phyloP scores from a whole-genome alignment of 1,140 invertebrate genomes.

The Diorhabda elongata region DNA sequence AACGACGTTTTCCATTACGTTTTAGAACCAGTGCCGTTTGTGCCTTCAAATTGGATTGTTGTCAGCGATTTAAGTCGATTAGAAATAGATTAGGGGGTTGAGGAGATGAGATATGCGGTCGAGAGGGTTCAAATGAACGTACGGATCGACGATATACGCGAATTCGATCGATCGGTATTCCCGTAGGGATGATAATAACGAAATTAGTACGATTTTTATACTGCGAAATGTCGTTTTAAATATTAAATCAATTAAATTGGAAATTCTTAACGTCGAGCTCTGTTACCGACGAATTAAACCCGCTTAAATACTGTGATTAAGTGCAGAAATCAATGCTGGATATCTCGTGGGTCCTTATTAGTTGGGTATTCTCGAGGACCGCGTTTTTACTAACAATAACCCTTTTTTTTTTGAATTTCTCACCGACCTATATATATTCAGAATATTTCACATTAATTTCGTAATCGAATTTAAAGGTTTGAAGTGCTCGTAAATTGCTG shows the following conservation, averaged over 20 bases:
- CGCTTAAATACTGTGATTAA: too few species aligned
- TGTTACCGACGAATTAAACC: too few species aligned
- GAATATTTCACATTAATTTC: background rate
- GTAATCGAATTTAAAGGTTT: background rate
- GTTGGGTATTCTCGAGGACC: background rate
- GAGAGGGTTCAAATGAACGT: too few species aligned
- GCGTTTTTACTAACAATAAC: background rate
- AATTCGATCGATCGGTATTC: too few species aligned
- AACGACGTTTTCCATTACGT: background rate
- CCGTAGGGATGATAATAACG: too few species aligned
- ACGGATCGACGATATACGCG: too few species aligned
- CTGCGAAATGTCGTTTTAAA: too few species aligned
- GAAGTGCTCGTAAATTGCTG: background rate
- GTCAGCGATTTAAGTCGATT: background rate
- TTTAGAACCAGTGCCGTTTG: too few species aligned
- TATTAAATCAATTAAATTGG: too few species aligned
- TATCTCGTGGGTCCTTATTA: background rate
- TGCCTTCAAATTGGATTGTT: conserved; percentile 8
- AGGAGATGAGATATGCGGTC: background rate
- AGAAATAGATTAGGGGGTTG: conserved; percentile 4
- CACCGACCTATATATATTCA: background rate
- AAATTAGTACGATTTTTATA: too few species aligned
- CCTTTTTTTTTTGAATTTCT: background rate
- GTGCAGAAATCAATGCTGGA: too few species aligned
- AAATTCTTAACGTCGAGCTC: too few species aligned